A percentile compares a stretch with the other conserved stretches of the same genome.
These are phyloP conservation scores for Drosophila nikananu DNA, from an alignment of 1,140 invertebrate genomes.

Conservation along the genomic window DNA sequence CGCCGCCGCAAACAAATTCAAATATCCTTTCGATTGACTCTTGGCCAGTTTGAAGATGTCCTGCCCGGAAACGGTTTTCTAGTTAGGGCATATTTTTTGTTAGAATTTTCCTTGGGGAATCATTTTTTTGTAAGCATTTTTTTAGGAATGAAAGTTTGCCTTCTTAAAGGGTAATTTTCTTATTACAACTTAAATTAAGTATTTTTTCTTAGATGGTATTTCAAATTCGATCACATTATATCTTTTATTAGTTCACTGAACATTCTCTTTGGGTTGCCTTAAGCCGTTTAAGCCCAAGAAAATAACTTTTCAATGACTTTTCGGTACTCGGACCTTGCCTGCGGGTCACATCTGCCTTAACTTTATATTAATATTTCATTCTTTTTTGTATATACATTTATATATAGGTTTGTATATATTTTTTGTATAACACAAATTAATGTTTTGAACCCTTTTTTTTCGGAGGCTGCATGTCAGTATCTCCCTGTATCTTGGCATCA, in stretches of 20 bases:
- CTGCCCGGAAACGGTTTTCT: not conserved
- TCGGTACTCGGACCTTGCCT: conserved; percentile 39
- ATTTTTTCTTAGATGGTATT: not conserved
- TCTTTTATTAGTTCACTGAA: no score
- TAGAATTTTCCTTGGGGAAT: not conserved
- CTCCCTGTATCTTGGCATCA: conserved; percentile 1
- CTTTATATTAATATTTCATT: conserved; percentile 46
- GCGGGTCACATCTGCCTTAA: conserved; percentile 55
- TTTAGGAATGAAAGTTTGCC: not conserved
- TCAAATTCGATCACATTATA: not conserved
- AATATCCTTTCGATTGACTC: conserved; percentile 49
- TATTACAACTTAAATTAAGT: no score
- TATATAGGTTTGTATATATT: not conserved
- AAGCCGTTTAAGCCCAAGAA: conserved; percentile 33
- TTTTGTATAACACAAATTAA: conserved; percentile 25
- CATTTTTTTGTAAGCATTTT: not conserved
- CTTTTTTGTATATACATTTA: not conserved
- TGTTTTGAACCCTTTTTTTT: conserved; percentile 21
- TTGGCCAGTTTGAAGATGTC: conserved; percentile 3
- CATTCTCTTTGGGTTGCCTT: conserved; percentile 14
- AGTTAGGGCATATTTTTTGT: not conserved
- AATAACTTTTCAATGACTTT: conserved; percentile 59
- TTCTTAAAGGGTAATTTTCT: no score
- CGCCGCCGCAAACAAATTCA: conserved; percentile 33
- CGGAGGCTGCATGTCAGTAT: conserved; percentile 9